Evolutionary conservation across 2,888 invertebrate species (phyloP), one percentile per base, ranked within the genome.

Genomic region (Zaprionus lineosus): DNA sequence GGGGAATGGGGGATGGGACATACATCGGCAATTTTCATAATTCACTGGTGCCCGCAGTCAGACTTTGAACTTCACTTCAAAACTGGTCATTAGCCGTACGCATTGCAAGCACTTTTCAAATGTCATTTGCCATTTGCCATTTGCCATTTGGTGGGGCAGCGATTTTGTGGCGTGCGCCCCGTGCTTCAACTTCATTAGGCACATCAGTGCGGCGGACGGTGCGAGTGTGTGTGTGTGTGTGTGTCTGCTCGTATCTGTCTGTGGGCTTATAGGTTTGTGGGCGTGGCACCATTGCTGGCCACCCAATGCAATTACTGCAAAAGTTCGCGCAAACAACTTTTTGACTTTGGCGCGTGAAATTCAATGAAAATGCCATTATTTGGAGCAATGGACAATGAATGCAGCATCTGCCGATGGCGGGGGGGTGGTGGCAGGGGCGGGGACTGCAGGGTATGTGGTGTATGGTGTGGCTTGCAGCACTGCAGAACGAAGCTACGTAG

Each of bases 331-430:
- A 82, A 84, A 84, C 78, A 79, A 84, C 82, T 79, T 79, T 79
- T 72, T 83, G 85, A 85, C 79, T 85, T 79, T 85, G 63, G 61
- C 73, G 85, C 79, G 70, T 75, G 53, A 78, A 83, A 83, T 79
- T 79, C 85, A 79, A 79, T 79, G 76, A 79, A 79, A 79, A 73
- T 79, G 66, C 81, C 76, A 79, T 85, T 85, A 79, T 83, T 83
- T 70, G 66, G 43, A 69, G 68, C 84, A 79, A 52, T 53, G 53
- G 68, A 74, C 74, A 73, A 70, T 63, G 70, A 73, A 57, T 46
- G 58, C 51, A 40, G 19, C 19, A 18, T 12, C 28, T 33, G 50
- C 36, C 31, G 11, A 7, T n/a, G 11, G 41, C 14, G 3, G 16
- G 15, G n/a, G 12, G 3, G 12, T 4, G 11, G 14, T 5, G 5